Evolutionary conservation across 2,797 vertebrate species (phyloP).

Genomic region (Smutsia gigantea): DNA sequence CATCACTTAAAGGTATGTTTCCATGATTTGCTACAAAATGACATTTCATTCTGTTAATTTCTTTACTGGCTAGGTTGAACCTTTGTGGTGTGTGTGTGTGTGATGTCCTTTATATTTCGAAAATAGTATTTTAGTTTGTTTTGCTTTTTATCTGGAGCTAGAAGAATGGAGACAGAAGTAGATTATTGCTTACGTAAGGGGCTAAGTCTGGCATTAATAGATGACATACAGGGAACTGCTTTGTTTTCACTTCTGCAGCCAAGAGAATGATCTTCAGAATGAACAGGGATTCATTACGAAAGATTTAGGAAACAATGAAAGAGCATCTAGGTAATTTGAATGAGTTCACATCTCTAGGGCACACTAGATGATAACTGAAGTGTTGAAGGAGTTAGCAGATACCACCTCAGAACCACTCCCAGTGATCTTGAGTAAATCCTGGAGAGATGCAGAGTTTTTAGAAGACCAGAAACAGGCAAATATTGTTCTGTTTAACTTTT

Average conservation of each 20-base stretch:
- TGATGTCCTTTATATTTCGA: conserved; percentile 24
- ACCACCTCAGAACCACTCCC: neutral
- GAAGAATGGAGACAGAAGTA: neutral
- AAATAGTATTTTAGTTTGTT: conserved; percentile 1
- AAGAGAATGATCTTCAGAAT: conserved; percentile 39
- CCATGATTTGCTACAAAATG: neutral
- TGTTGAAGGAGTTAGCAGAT: neutral
- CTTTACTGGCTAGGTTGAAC: neutral
- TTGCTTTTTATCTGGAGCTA: conserved; percentile 13
- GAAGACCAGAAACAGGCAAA: neutral
- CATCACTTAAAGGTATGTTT: neutral
- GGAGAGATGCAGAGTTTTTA: neutral
- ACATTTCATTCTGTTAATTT: conserved; percentile 28
- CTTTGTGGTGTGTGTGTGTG: neutral
- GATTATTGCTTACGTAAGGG: neutral
- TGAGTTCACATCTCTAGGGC: neutral
- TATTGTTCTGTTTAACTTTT: neutral
- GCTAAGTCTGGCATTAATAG: neutral
- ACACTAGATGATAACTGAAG: neutral
- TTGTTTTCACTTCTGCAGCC: neutral
- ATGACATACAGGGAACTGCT: neutral
- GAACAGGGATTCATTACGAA: neutral
- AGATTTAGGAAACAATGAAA: neutral
- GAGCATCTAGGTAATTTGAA: neutral
- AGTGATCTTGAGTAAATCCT: neutral